Evolutionary conservation across 2,888 invertebrate species (phyloP), one percentile per base, ranked within the genome.

Genomic region (Hemicrepidius hirtus): DNA sequence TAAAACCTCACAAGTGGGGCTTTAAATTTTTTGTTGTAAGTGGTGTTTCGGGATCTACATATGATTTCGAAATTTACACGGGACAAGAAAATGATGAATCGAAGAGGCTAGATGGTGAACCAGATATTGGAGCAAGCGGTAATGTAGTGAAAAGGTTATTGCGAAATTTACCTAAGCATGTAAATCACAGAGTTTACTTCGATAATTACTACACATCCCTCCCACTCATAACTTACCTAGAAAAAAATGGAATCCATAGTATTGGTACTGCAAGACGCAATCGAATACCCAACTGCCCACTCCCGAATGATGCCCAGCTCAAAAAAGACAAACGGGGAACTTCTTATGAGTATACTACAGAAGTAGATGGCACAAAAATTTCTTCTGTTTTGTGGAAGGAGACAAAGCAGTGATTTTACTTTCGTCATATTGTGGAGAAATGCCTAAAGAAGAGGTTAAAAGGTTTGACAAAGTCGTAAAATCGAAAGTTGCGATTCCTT

Each of bases 1-100:
- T 74, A 28, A 80, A 79, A 66, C 80, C 81, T 70, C 81, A 82
- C 71, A 81, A 81, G 28, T 81, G 81, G 79, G 79, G 82, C 1
- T 18, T 64, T 9, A 71, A 71, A 59, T 44, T 71, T 4, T 74
- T 71, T 50, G 35, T 35, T 6, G 41, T 82, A 9, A 73, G 82
- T 79, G 77, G 77, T 80, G 70, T 66, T 46, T 73, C 73, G 69
- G 80, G 80, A 46, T 78, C 71, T 64, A 71, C 75, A n/a, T 79
- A 78, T 65, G 71, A 75, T 63, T 81, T 80, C 77, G 78, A 49
- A 21, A 49, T 49, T 21, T 49, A 49, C 24, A 24, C 49, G 1
- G 49, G 49, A 3, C 46, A 1, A 3, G 49, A 49, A 12, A 20
- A 24, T n/a, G n/a, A n/a, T n/a, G n/a, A n/a, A n/a, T n/a, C n/a